A percentile compares a stretch with the other conserved stretches of the same genome.
phyloP scores from a whole-genome alignment of 2,113 vertebrate species.

The Morone saxatilis region DNA sequence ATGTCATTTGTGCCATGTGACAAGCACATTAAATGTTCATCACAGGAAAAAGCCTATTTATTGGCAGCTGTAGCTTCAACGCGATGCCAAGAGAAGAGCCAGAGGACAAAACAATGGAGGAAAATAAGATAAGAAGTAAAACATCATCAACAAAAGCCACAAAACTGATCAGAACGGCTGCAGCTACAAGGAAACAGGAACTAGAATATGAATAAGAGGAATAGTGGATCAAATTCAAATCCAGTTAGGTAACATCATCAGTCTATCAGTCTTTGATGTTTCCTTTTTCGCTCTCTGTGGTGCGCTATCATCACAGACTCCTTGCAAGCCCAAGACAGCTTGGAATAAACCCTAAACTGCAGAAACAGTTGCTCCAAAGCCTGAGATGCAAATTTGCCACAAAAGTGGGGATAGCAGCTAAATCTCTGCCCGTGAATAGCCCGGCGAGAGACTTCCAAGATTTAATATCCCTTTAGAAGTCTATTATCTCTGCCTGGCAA shows the following conservation, averaged over 20 bases:
- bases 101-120: constrained; percentile 54
- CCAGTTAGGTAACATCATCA: constrained; percentile 51
- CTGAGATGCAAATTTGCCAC: constrained; percentile 73
- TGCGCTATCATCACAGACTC: constrained; percentile 54
- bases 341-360: constrained; percentile 60
- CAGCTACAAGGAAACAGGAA: constrained; percentile 48
- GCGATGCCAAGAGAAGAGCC: constrained; percentile 55
- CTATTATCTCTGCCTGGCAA: constrained; percentile 77
- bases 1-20: constrained; percentile 64
- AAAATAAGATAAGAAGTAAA: constrained; percentile 29
- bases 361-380: constrained; percentile 55
- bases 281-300: constrained; percentile 35
- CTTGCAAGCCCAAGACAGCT: constrained; percentile 38
- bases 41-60: constrained; percentile 72
- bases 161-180: background rate
- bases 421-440: constrained; percentile 69
- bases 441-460: constrained; percentile 68
- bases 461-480: constrained; percentile 75
- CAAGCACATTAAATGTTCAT: constrained; percentile 77
- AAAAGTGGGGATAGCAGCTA: constrained; percentile 55
- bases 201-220: constrained; percentile 45
- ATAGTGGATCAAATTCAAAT: constrained; percentile 47
- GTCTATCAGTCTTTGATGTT: constrained; percentile 54
- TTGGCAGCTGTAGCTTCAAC: constrained; percentile 69
- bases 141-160: constrained; percentile 15